Conservation (phyloP, 2,797 vertebrate species). For the Varecia variegata region DNA sequence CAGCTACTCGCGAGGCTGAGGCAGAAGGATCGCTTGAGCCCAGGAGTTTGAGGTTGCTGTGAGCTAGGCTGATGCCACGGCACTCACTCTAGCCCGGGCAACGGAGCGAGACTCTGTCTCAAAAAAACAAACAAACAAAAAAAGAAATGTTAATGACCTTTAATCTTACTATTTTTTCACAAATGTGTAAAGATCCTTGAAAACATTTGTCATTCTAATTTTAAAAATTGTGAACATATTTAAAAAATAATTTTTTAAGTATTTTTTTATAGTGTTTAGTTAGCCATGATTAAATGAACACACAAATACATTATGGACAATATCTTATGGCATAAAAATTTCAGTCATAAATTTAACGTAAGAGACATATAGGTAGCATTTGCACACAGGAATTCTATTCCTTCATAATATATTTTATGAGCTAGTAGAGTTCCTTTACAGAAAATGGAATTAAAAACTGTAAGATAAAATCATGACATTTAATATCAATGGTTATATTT, state of each 20-base stretch:
- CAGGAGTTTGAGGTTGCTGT: too few relatives aligned
- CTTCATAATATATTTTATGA: neutral
- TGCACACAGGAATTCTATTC: neutral
- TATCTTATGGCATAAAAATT: neutral
- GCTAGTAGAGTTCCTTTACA: neutral
- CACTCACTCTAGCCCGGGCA: too few relatives aligned
- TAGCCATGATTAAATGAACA: neutral
- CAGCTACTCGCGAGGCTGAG: too few relatives aligned
- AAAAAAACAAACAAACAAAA: too few relatives aligned
- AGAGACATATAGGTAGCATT: neutral
- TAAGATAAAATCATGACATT: neutral
- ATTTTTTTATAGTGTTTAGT: neutral
- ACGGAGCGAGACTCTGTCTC: too few relatives aligned
- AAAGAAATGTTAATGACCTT: neutral
- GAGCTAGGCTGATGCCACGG: too few relatives aligned
- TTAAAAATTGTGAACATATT: neutral
- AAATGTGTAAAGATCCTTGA: neutral
- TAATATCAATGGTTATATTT: constrained; percentile 1
- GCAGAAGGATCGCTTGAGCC: too few relatives aligned
- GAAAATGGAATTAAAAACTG: neutral
- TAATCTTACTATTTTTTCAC: neutral
- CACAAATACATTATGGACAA: neutral
- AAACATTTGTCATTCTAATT: neutral
- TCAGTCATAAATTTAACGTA: too few relatives aligned
- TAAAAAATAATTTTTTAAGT: neutral